These are phyloP conservation scores for Battus philenor DNA, from an alignment of 1,140 invertebrate genomes.

Conservation along the genomic window DNA sequence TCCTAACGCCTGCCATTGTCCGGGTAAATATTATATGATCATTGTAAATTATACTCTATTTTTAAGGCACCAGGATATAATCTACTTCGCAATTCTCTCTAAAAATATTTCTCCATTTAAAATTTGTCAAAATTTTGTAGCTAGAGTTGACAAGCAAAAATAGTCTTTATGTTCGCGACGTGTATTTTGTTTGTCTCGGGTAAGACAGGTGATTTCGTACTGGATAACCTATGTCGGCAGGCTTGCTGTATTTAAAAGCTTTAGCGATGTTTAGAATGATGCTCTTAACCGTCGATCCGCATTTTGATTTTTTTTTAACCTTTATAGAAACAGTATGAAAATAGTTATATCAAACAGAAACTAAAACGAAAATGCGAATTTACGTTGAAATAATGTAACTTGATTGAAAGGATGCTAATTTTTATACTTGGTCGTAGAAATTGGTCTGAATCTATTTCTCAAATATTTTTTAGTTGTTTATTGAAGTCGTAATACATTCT, in stretches of 20 bases:
- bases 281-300: neutral
- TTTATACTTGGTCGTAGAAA: too few species aligned
- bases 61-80: conserved; percentile 17
- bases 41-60: conserved; percentile 29
- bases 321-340: too few species aligned
- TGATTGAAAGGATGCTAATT: too few species aligned
- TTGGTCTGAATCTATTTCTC: too few species aligned
- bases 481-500: too few species aligned
- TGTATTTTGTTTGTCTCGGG: conserved; percentile 24
- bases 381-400: too few species aligned
- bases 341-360: too few species aligned
- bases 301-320: neutral
- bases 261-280: conserved; percentile 36
- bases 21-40: conserved; percentile 17
- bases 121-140: conserved; percentile 32
- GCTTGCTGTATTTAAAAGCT: conserved; percentile 49
- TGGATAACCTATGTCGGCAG: conserved; percentile 34
- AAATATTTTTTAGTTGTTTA: too few species aligned
- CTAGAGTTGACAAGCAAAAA: conserved; percentile 22
- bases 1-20: conserved; percentile 42
- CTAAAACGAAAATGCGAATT: too few species aligned
- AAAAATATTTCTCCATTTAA: conserved; percentile 54
- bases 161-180: conserved; percentile 17
- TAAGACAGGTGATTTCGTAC: conserved; percentile 40
- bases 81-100: conserved; percentile 15